phyloP scores from a whole-genome alignment of 2,113 vertebrate species.

The Numida meleagris region DNA sequence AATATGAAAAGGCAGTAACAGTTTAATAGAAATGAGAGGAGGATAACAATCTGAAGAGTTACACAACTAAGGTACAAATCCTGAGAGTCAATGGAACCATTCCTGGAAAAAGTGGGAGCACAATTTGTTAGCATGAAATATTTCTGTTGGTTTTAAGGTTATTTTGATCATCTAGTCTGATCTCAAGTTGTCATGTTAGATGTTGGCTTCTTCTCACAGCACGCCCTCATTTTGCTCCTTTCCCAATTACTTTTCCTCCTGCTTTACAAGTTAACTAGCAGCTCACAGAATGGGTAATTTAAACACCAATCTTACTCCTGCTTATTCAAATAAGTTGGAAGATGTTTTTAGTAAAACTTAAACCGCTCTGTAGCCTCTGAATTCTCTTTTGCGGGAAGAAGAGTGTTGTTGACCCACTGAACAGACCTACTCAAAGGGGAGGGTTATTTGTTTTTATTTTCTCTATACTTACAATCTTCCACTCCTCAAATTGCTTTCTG shows the following conservation, averaged over 20 bases:
- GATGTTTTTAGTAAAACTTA: neutral
- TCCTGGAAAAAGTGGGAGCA: neutral
- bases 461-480: neutral
- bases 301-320: neutral
- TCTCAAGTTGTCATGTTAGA: neutral
- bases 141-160: neutral
- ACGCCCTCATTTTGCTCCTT: neutral
- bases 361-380: neutral
- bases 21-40: neutral
- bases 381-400: neutral
- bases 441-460: neutral
- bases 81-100: neutral
- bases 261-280: neutral
- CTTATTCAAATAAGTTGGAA: neutral
- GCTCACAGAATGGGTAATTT: neutral
- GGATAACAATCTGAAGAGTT: neutral
- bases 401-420: neutral
- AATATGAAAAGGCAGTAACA: neutral
- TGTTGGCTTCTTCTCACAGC: neutral
- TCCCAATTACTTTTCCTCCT: neutral
- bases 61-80: neutral
- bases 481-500: conserved; percentile 23
- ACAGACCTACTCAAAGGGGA: neutral
- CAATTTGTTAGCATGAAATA: neutral
- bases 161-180: neutral